phyloP scores from a whole-genome alignment of 2,113 vertebrate genomes.

The Nesogale talazaci region DNA sequence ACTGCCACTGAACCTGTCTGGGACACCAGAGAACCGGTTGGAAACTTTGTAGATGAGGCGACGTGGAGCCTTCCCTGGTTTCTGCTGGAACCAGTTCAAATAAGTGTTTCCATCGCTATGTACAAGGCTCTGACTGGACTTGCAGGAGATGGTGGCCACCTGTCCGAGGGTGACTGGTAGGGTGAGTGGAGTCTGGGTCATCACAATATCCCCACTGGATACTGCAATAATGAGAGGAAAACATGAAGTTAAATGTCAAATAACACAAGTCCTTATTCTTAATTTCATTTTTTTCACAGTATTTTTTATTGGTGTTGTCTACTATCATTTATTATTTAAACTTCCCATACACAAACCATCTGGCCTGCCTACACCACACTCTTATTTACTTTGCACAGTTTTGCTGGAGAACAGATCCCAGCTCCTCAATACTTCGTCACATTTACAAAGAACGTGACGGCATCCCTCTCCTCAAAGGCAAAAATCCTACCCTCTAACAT shows the following conservation, averaged over 20 bases:
- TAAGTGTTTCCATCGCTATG: not conserved
- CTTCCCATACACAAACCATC: too few relatives aligned
- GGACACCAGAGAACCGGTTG: not conserved
- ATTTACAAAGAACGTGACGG: too few relatives aligned
- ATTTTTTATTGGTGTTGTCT: too few relatives aligned
- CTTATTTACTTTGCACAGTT: too few relatives aligned
- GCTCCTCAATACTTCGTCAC: too few relatives aligned
- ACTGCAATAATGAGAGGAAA: not conserved
- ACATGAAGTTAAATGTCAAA: not conserved
- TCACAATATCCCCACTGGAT: not conserved
- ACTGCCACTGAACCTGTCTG: not conserved
- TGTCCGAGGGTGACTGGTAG: not conserved
- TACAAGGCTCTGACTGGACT: not conserved
- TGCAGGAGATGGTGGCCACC: not conserved
- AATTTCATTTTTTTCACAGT: not conserved
- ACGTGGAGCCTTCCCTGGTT: not conserved
- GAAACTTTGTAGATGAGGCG: not conserved
- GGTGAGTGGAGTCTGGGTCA: not conserved
- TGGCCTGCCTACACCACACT: too few relatives aligned
- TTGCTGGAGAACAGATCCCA: too few relatives aligned
- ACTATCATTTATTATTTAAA: too few relatives aligned
- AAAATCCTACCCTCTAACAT: too few relatives aligned
- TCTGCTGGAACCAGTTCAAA: not conserved
- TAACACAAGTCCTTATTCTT: fast-evolving
- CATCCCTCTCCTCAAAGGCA: too few relatives aligned